Conservation (phyloP, 2,113 vertebrate species). For the Peromyscus maniculatus region DNA sequence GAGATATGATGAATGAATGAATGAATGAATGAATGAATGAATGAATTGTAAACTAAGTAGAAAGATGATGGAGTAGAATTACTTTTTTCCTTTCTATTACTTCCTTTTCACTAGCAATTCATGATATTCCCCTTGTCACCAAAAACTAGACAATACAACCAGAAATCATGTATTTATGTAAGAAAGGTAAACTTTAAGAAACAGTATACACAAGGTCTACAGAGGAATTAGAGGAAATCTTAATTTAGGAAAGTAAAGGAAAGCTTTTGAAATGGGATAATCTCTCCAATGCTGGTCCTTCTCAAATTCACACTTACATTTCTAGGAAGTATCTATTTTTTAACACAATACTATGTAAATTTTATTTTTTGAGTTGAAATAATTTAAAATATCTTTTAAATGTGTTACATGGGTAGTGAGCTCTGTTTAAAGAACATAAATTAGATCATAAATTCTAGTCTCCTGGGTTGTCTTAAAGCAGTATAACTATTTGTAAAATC, state of each 20-base stretch:
- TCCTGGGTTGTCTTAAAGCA: constrained; percentile 4
- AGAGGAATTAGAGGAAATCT: not conserved
- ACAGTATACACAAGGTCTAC: not conserved
- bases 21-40: not conserved
- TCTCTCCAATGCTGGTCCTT: not conserved
- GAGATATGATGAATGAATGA: not conserved
- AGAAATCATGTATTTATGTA: not conserved
- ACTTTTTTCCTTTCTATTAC: not conserved
- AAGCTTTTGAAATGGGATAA: not conserved
- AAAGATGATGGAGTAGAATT: not conserved
- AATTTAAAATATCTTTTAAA: constrained; percentile 41
- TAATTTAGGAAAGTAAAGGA: constrained; percentile 35
- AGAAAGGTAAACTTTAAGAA: not conserved
- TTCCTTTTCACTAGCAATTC: not conserved
- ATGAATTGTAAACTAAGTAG: not conserved
- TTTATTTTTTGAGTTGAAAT: constrained; percentile 52
- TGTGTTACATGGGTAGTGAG: not conserved
- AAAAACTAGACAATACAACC: not conserved
- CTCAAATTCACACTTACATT: not conserved
- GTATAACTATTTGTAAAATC: not conserved
- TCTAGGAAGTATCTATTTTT: not conserved
- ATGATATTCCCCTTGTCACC: not conserved
- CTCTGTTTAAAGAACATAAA: not conserved
- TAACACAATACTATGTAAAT: not conserved
- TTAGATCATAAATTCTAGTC: constrained; percentile 18